A percentile compares a stretch with the other conserved stretches of the same genome.
phyloP scores from a whole-genome alignment of 1,140 invertebrate genomes.

The Formica exsecta region DNA sequence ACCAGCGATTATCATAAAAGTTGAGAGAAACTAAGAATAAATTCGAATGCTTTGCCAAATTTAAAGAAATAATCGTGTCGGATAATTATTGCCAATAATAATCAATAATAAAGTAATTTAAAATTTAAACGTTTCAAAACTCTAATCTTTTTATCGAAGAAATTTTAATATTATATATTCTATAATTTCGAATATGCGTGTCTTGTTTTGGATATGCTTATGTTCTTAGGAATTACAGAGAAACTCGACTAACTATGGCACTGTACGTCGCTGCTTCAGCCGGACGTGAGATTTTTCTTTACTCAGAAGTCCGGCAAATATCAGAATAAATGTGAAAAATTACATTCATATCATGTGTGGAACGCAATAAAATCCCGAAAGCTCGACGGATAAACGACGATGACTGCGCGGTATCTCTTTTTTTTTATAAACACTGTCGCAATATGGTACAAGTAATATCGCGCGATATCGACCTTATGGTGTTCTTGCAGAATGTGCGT shows the following conservation, averaged over 20 bases:
- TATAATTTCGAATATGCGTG: not conserved
- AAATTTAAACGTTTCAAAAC: not conserved
- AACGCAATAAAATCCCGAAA: not conserved
- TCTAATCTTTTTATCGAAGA: not conserved
- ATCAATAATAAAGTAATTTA: constrained; percentile 1
- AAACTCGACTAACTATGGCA: not conserved
- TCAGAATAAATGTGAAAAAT: constrained; percentile 56
- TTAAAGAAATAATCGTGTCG: not conserved
- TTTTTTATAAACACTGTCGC: constrained; percentile 45
- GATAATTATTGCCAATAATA: not conserved
- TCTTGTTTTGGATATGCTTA: not conserved
- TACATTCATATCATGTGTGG: not conserved
- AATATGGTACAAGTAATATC: constrained; percentile 69
- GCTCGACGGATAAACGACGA: constrained; percentile 49
- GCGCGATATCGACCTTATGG: constrained; percentile 68
- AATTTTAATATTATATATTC: not conserved
- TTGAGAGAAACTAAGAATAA: not conserved
- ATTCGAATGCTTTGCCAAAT: not conserved
- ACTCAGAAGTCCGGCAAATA: not conserved
- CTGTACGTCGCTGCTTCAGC: not conserved
- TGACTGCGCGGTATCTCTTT: constrained; percentile 20
- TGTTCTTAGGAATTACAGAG: not conserved
- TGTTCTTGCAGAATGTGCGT: constrained; percentile 26
- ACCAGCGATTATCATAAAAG: not conserved
- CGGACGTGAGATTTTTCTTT: constrained; percentile 7